Percentiles rank a stretch among this genome's conserved stretches.
These are phyloP conservation scores for Piprites chloris DNA, from an alignment of 2,113 vertebrate genomes.

Conservation along the genomic window DNA sequence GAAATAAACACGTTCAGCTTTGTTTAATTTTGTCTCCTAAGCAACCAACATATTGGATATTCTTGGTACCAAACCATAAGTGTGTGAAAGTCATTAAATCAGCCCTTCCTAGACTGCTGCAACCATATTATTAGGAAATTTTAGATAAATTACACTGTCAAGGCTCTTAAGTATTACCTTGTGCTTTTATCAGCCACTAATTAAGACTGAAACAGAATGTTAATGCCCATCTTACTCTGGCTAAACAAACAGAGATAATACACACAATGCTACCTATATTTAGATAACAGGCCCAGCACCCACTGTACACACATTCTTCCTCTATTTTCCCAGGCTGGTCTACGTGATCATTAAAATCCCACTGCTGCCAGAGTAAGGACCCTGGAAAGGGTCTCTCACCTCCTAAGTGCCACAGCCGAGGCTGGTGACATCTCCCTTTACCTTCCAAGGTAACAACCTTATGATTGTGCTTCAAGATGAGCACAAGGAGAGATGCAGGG, in stretches of 20 bases:
- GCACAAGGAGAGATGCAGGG: not conserved
- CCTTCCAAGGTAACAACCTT: not conserved
- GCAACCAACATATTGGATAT: conserved; percentile 43
- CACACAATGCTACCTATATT: not conserved
- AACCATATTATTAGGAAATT: conserved; percentile 46
- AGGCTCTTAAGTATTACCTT: conserved; percentile 47
- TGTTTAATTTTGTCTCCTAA: conserved; percentile 62
- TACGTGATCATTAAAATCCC: not conserved
- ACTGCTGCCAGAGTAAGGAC: not conserved
- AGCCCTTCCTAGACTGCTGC: not conserved
- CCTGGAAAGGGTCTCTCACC: not conserved
- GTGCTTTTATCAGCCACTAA: conserved; percentile 58
- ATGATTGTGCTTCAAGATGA: not conserved
- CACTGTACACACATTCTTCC: not conserved
- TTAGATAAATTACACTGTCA: conserved; percentile 57
- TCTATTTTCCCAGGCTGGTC: not conserved
- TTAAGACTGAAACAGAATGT: conserved; percentile 57
- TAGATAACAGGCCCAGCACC: not conserved
- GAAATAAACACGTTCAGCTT: conserved; percentile 10
- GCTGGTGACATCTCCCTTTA: not conserved
- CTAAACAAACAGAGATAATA: conserved; percentile 44
- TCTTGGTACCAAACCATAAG: conserved; percentile 26
- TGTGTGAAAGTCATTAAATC: conserved; percentile 43
- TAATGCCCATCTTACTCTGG: not conserved
- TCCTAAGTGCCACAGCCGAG: not conserved